Percentiles rank a stretch among this genome's conserved stretches.
These are phyloP conservation scores for Campoplex nolae DNA, from an alignment of 2,888 invertebrate genomes.

Conservation along the genomic window DNA sequence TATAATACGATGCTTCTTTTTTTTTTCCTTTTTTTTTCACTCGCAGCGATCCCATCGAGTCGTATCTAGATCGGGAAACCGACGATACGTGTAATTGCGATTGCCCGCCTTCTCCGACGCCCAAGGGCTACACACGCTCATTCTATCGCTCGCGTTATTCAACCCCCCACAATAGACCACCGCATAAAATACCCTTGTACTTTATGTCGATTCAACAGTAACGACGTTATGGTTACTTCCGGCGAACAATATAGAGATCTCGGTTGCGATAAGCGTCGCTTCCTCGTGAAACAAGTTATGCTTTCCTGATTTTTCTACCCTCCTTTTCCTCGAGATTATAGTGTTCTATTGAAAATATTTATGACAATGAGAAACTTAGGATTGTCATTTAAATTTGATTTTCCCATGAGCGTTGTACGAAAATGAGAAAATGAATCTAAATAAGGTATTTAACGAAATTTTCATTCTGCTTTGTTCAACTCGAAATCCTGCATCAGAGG, in stretches of 20 bases:
- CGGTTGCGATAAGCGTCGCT: conserved; percentile 12
- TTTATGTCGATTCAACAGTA: conserved; percentile 50
- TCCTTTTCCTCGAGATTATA: not conserved
- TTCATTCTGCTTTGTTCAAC: not conserved
- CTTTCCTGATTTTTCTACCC: not conserved
- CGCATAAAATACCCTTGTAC: conserved; percentile 15
- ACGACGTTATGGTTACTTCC: conserved; percentile 58
- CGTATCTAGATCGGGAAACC: conserved; percentile 77
- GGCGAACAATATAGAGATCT: conserved; percentile 38
- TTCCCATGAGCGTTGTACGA: not conserved
- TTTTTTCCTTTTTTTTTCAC: not conserved
- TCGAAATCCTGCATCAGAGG: not conserved
- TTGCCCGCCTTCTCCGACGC: conserved; percentile 69
- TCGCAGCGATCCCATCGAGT: conserved; percentile 23
- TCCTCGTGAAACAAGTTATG: conserved; percentile 10
- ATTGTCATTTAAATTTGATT: not conserved
- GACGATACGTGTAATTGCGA: conserved; percentile 76
- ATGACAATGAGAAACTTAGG: not conserved
- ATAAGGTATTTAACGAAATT: not conserved
- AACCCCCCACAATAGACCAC: conserved; percentile 52
- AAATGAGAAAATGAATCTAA: not conserved
- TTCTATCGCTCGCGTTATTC: not conserved
- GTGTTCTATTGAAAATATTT: not conserved
- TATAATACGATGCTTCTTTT: conserved; percentile 70
- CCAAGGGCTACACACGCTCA: conserved; percentile 51